phyloP scores from a whole-genome alignment of 1,140 invertebrate species.

The Sarcophaga peregrina region DNA sequence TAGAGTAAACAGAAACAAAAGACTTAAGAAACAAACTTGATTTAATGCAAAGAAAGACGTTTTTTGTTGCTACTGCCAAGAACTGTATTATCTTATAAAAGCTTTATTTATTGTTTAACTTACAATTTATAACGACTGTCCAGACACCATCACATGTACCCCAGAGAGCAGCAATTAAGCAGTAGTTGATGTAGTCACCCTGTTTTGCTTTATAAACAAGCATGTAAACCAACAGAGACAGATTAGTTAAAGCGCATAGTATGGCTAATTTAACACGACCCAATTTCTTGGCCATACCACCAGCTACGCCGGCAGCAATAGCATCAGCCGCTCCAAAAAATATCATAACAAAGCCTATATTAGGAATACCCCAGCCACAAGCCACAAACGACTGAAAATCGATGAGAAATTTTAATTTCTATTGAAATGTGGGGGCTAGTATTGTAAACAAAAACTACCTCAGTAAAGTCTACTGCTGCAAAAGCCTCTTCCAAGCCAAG shows the following conservation, averaged over 20 bases:
- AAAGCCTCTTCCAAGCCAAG: slow-evolving; percentile 95
- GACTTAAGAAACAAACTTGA: too few relatives aligned
- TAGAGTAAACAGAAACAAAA: not conserved
- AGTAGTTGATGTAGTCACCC: slow-evolving; percentile 79
- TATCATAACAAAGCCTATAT: slow-evolving; percentile 93
- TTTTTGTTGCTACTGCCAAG: not conserved
- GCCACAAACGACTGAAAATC: slow-evolving; percentile 82
- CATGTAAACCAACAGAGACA: slow-evolving; percentile 75
- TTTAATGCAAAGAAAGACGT: not conserved
- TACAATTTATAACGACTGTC: slow-evolving; percentile 95
- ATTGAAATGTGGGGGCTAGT: not conserved
- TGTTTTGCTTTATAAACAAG: slow-evolving; percentile 81
- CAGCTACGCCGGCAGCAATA: slow-evolving; percentile 81
- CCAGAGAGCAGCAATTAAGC: slow-evolving; percentile 87
- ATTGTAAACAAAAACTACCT: slow-evolving; percentile 70
- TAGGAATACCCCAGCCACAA: slow-evolving; percentile 88
- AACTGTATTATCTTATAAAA: not conserved
- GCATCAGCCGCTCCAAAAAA: slow-evolving; percentile 89
- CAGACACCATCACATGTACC: slow-evolving; percentile 91
- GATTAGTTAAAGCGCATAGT: slow-evolving; percentile 81
- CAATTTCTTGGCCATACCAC: slow-evolving; percentile 82
- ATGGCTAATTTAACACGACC: slow-evolving; percentile 77
- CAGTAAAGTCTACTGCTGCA: slow-evolving; percentile 88
- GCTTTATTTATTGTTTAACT: slow-evolving; percentile 56
- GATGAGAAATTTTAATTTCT: too few relatives aligned